Evolutionary conservation across 2,797 vertebrate species (phyloP).

Genomic region (Pseudomugil gertrudae): DNA sequence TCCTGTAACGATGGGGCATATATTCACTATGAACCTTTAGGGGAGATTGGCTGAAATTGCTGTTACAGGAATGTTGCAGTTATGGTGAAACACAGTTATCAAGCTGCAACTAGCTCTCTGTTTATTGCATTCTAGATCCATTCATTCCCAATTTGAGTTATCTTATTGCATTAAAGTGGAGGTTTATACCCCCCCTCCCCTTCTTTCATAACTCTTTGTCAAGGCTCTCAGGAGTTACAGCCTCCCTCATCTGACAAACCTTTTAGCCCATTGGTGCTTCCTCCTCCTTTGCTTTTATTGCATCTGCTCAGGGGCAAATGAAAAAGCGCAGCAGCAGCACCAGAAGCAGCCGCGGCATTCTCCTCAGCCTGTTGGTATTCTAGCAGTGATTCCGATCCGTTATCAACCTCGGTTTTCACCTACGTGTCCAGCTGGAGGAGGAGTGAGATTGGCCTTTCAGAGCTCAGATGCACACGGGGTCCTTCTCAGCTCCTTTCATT

Average conservation of each 20-base stretch:
- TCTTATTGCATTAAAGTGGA: slow-evolving; percentile 41
- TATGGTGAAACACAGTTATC: slow-evolving; percentile 19
- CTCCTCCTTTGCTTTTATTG: slow-evolving; percentile 60
- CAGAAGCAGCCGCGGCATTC: slow-evolving; percentile 52
- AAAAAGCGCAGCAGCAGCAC: slow-evolving; percentile 41
- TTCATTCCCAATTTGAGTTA: slow-evolving; percentile 19
- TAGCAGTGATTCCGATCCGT: slow-evolving; percentile 46
- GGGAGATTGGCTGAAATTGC: background rate
- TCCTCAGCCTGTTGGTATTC: slow-evolving; percentile 70
- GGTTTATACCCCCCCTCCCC: slow-evolving; percentile 48
- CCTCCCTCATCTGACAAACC: slow-evolving; percentile 56
- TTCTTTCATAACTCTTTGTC: slow-evolving; percentile 33
- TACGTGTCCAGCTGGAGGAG: slow-evolving; percentile 56
- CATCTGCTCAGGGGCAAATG: slow-evolving; percentile 54
- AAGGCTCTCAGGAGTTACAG: slow-evolving; percentile 63
- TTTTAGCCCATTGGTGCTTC: slow-evolving; percentile 36
- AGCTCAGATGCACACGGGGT: slow-evolving; percentile 37
- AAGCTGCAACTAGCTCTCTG: slow-evolving; percentile 27
- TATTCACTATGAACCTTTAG: background rate
- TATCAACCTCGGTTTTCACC: slow-evolving; percentile 67
- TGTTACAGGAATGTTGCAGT: slow-evolving; percentile 6
- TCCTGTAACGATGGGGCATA: background rate
- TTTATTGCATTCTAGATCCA: slow-evolving; percentile 28
- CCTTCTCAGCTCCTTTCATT: slow-evolving; percentile 44
- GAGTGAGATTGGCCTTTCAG: slow-evolving; percentile 46